phyloP scores from a whole-genome alignment of 1,140 invertebrate genomes.

The Pomacea maculata region DNA sequence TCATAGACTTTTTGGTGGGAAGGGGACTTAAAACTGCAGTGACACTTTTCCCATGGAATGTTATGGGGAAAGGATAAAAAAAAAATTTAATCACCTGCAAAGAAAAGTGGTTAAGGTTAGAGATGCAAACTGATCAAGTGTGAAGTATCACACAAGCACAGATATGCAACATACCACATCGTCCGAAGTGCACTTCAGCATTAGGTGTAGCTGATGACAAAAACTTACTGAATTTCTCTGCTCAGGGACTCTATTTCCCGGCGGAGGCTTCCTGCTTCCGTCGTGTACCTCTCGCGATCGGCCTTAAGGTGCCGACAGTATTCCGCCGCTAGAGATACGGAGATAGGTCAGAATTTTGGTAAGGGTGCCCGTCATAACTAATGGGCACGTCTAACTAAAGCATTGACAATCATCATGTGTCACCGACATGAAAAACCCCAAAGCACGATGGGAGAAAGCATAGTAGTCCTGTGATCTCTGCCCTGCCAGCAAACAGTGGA shows the following conservation, averaged over 20 bases:
- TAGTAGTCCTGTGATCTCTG: background rate
- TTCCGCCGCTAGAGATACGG: slow-evolving; percentile 31
- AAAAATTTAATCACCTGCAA: slow-evolving; percentile 2
- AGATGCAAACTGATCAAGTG: background rate
- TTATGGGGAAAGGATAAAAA: background rate
- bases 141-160: background rate
- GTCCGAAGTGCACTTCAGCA: slow-evolving; percentile 13
- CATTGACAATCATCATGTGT: slow-evolving; percentile 9
- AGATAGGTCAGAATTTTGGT: slow-evolving; percentile 30
- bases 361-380: slow-evolving; percentile 21
- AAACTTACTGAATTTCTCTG: slow-evolving; percentile 29
- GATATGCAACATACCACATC: slow-evolving; percentile 14
- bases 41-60: background rate
- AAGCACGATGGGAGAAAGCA: background rate
- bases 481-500: background rate
- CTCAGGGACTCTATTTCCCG: slow-evolving; percentile 28
- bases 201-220: background rate
- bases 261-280: slow-evolving; percentile 26
- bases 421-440: background rate
- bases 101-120: background rate
- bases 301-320: slow-evolving; percentile 24
- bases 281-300: slow-evolving; percentile 20
- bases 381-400: slow-evolving; percentile 11
- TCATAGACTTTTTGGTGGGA: no score
- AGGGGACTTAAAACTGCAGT: no score